Evolutionary conservation across 2,888 invertebrate species (phyloP), one percentile per base, ranked within the genome.

Genomic region (Phrixothrix hirtus): DNA sequence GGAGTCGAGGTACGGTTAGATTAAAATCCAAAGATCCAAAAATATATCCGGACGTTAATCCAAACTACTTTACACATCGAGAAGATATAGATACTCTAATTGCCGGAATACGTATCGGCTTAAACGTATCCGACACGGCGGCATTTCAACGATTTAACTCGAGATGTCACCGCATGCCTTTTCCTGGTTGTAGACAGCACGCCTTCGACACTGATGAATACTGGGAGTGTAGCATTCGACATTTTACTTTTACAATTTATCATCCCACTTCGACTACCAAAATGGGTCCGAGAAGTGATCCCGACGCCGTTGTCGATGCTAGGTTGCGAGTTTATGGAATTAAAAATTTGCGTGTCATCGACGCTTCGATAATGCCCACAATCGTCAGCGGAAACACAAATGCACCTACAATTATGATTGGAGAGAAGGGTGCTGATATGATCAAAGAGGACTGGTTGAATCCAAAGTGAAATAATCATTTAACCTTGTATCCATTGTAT

Each of bases 331-430:
- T 92, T 1, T 85, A 90, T 59, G 92, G 92, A 0, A 83, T 92
- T 0, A 82, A 85, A 1, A 87, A 87, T 16, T 74, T 92, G 14
- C 79, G 92, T 54, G 89, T 92, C 0, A 86, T 87, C 0, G 92
- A 92, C 69, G 92, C 91, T 0, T 90, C 91, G 57, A 86, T 94
- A 41, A 93, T 94, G 92, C 93, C 93, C 0, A 85, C 82, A 1
- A 92, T 94, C 53, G 84, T 92, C 9, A 92, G 91, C 70, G 93
- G 93, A 0, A 93, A 94, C 76, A 92, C 93, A 0, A 93, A 93
- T 71, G 93, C 92, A 1, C 92, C 92, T 0, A 84, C 86, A 1
- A 91, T 94, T 32, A 93, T 93, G 91, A 92, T 94, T 41, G 94
- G 88, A 0, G 93, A 94, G 67, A 93, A 93, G 71, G 92, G 85